Evolutionary conservation across 1,140 invertebrate genomes (phyloP).

Genomic region (Aricia agestis): DNA sequence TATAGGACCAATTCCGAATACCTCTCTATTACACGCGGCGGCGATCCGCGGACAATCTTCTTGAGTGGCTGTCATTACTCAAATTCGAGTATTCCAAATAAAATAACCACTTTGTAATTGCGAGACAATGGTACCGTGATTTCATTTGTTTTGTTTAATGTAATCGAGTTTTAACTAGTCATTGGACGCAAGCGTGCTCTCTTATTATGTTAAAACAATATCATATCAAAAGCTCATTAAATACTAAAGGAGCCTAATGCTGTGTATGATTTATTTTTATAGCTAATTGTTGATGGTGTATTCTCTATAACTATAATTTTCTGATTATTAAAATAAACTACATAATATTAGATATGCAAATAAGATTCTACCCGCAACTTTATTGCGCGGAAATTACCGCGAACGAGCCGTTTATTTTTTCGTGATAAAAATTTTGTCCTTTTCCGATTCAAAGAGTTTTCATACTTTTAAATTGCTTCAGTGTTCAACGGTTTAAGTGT

Average conservation of each 20-base stretch:
- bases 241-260: neutral
- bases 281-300: too few relatives aligned
- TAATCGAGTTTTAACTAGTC: slow-evolving; percentile 20
- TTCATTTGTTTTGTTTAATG: slow-evolving; percentile 40
- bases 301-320: too few relatives aligned
- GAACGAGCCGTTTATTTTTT: too few relatives aligned
- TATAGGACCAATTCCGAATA: slow-evolving; percentile 73
- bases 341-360: too few relatives aligned
- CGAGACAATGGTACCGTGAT: slow-evolving; percentile 39
- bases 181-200: slow-evolving; percentile 23
- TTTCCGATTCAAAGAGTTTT: too few relatives aligned
- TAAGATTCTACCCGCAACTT: too few relatives aligned
- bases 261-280: neutral
- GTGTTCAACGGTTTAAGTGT: too few relatives aligned
- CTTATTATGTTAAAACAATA: neutral
- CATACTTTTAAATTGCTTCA: too few relatives aligned
- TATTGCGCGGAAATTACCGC: too few relatives aligned
- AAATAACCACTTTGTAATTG: slow-evolving; percentile 67
- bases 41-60: slow-evolving; percentile 70
- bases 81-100: slow-evolving; percentile 58
- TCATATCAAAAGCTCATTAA: neutral
- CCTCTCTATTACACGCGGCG: slow-evolving; percentile 64
- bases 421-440: too few relatives aligned
- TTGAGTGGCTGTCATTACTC: slow-evolving; percentile 68
- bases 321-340: too few relatives aligned